Base-by-base conservation (phyloP, 2,113 vertebrate species). In the Vidua chalybeata region DNA sequence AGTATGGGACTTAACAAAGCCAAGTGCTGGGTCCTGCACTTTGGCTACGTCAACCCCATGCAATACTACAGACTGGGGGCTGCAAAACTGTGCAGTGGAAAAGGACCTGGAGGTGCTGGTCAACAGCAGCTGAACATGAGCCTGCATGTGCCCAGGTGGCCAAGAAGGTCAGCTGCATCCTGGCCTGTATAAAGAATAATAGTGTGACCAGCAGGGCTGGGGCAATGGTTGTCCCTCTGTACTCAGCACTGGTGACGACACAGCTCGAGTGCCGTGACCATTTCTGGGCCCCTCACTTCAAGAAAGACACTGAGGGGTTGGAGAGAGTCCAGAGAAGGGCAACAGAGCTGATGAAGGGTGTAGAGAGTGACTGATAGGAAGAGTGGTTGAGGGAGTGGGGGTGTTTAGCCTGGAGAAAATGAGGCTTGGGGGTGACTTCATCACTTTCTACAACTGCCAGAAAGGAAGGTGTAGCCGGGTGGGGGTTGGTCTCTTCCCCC, bases 101-200 rank as follows among this genome's bases (percentile, higher is more conserved):
- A 81, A 74, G 18, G 58, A 64, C 14, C 31, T 73, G 31, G 59
- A 30, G 10, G 33, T 22, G 21, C 59, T 80, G 58, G 37, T 4
- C 27, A 24, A 33, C 18, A 45, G 31, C 27, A 31, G n/a, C 15
- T 37, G 43, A 58, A 51, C 8, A 23, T 7, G 15, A 73, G 27
- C 22, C 86, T 51, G 35, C 1, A 0, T 41, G 35, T 33, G 59
- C 18, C 39, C 22, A 45, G 45, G 22, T 31, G 27, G 27, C 15
- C 59, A 66, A 66, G 22, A 23, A 33, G 31, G 21, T 3, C 43
- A 72, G 1, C 13, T 41, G 30, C 35, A 56, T 37, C 31, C 58
- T 58, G 24, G 43, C 17, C 4, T 19, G 22, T 15, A 43, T 11
- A 5, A 49, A 3, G 12, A 88, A 45, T 0, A 88, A 45, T 0